Base-by-base conservation (phyloP, 2,113 vertebrate species). In the Caracal caracal region DNA sequence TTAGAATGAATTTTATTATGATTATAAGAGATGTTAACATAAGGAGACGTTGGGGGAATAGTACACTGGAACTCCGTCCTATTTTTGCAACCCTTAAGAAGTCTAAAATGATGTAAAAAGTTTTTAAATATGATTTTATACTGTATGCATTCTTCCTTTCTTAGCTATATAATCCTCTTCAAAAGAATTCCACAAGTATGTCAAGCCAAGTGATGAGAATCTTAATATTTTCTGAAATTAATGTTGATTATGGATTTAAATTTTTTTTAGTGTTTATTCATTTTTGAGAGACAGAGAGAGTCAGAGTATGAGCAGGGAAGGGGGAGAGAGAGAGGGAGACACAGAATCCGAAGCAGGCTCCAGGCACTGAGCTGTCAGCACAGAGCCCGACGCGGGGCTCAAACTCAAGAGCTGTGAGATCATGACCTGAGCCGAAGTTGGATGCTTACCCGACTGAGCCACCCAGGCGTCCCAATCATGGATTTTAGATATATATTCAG, bases 171-270 rank as follows among this genome's bases (percentile, higher is more conserved):
- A 89, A 84, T 78, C 6, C 11, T 17, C 28, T 56, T 70, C 24
- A 10, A 82, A 84, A 85, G 76, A 73, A 63, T 79, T 87, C 53
- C 43, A 95, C 40, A 70, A 85, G 95, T 63, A 82, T 30, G 3
- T 94, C 33, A 89, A 89, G 76, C 24, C 80, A 78, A 90, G 26
- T 56, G 73, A 86, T 76, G 10, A 93, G 26, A 87, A 70, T 86
- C 22, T 82, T 30, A 92, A 65, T 15, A 94, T 33, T 90, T 94
- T 76, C 56, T 40, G 81, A 96, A 94, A 71, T 53, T 79, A 85
- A 83, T 90, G 51, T 47, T 88, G 75, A 94, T 75, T 17, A 78
- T 79, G 30, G 10, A 93, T 71, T 88, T 92, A 56, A 56, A 56
- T 56, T 53, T 15, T 20, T 56, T 56, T 20, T 19, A 53, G 19